These are phyloP conservation scores for Protula sp. DNA, from an alignment of 2,888 invertebrate genomes.

Conservation along the genomic window DNA sequence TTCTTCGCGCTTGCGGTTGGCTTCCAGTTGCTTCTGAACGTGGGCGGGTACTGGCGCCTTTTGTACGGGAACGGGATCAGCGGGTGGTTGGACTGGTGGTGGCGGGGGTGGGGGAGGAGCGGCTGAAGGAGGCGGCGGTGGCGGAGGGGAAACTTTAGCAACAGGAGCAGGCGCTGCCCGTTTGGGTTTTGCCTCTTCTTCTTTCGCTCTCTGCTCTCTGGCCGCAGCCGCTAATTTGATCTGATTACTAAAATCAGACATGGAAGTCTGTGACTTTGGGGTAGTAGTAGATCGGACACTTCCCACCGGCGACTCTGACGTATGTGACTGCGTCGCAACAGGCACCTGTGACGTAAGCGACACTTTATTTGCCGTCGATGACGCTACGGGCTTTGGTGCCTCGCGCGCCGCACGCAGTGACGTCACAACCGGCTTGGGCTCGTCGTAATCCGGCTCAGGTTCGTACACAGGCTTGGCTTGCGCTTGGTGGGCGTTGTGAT, in stretches of 20 bases:
- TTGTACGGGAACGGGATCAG: not conserved
- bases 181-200: not conserved
- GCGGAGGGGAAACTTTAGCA: slow-evolving; percentile 1
- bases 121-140: slow-evolving; percentile 9
- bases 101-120: slow-evolving; percentile 3
- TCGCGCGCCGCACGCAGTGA: not conserved
- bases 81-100: slow-evolving; percentile 7
- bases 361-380: not conserved
- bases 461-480: not conserved
- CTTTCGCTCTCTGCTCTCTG: slow-evolving; percentile 2
- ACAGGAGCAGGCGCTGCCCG: not conserved
- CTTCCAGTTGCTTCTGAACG: slow-evolving; percentile 16
- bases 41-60: slow-evolving; percentile 8
- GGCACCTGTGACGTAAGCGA: not conserved
- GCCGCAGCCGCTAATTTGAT: slow-evolving; percentile 9
- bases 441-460: slow-evolving; percentile 2
- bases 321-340: not conserved
- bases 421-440: slow-evolving; percentile 5
- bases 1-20: slow-evolving; percentile 12
- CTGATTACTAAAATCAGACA: slow-evolving; percentile 5
- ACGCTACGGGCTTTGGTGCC: not conserved
- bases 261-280: not conserved
- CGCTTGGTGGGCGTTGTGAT: not conserved
- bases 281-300: too few species aligned
- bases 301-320: not conserved